These are phyloP conservation scores for Saccostrea glomerata DNA, from an alignment of 1,140 invertebrate species.

Conservation along the genomic window DNA sequence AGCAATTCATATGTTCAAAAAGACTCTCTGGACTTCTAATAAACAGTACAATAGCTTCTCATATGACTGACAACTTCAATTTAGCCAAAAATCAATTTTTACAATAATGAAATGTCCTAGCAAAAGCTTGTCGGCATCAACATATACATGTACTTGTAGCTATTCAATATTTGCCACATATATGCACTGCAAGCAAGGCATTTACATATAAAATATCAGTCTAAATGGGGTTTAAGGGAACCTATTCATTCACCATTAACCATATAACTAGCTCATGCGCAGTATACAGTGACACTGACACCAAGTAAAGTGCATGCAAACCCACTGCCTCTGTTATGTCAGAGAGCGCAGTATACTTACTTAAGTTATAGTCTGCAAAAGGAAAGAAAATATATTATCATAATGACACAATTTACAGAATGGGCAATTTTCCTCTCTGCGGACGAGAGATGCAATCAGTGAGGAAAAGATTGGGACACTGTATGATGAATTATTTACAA, in stretches of 20 bases:
- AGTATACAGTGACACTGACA: neutral
- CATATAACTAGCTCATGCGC: neutral
- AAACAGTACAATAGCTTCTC: neutral
- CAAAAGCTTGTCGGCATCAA: neutral
- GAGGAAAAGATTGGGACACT: too few species aligned
- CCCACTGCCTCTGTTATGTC: neutral
- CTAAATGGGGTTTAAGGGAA: neutral
- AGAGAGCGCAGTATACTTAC: neutral
- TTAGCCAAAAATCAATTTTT: neutral
- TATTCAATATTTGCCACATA: neutral
- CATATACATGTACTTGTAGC: neutral
- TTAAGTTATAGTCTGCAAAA: constrained; percentile 27
- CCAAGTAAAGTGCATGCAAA: neutral
- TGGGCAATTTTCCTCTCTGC: neutral
- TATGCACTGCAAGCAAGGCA: neutral
- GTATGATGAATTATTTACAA: constrained; percentile 11
- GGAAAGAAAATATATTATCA: neutral
- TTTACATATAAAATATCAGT: neutral
- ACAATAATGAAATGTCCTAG: neutral
- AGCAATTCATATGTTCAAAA: neutral
- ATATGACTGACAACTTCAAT: neutral
- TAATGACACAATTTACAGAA: neutral
- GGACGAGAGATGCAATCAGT: neutral
- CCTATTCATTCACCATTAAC: neutral
- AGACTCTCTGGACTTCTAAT: neutral